Percentiles rank a stretch among this genome's conserved stretches.
Conservation (phyloP, 2,797 vertebrate genomes). For the Cyprinella venusta region DNA sequence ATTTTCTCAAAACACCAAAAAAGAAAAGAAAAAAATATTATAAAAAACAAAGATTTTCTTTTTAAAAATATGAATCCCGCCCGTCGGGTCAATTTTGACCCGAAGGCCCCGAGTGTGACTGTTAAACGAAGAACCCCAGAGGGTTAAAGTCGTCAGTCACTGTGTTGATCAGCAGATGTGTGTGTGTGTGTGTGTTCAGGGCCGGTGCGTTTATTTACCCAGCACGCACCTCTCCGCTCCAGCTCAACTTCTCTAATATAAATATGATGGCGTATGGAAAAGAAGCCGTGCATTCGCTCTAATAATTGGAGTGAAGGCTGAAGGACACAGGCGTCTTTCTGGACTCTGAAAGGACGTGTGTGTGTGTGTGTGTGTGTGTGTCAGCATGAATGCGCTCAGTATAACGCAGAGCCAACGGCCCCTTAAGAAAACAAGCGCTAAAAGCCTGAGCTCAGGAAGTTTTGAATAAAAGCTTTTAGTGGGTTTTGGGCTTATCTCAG, state of each 20-base stretch:
- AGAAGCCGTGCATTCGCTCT: slow-evolving; percentile 68
- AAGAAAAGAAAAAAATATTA: too few species aligned
- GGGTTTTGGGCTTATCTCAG: slow-evolving; percentile 68
- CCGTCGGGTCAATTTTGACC: too few species aligned
- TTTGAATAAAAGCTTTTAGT: slow-evolving; percentile 76
- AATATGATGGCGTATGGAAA: slow-evolving; percentile 74
- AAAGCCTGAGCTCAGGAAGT: slow-evolving; percentile 53
- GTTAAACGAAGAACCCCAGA: too few species aligned
- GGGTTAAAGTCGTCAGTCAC: neutral
- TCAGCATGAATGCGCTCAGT: slow-evolving; percentile 51
- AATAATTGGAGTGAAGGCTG: slow-evolving; percentile 70
- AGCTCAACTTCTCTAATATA: slow-evolving; percentile 74
- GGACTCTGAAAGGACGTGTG: slow-evolving; percentile 41
- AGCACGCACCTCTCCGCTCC: slow-evolving; percentile 64
- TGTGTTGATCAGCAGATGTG: neutral
- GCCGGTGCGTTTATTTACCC: slow-evolving; percentile 75
- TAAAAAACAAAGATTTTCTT: too few species aligned
- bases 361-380: too few species aligned
- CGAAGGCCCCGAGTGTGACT: too few species aligned
- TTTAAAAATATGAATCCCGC: too few species aligned
- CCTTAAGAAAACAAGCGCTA: slow-evolving; percentile 51
- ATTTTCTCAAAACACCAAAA: too few species aligned
- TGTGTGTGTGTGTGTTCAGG: neutral
- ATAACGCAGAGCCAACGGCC: neutral
- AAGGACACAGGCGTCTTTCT: slow-evolving; percentile 56